Evolutionary conservation across 1,140 invertebrate genomes (phyloP).

Genomic region (Drosophila azteca): DNA sequence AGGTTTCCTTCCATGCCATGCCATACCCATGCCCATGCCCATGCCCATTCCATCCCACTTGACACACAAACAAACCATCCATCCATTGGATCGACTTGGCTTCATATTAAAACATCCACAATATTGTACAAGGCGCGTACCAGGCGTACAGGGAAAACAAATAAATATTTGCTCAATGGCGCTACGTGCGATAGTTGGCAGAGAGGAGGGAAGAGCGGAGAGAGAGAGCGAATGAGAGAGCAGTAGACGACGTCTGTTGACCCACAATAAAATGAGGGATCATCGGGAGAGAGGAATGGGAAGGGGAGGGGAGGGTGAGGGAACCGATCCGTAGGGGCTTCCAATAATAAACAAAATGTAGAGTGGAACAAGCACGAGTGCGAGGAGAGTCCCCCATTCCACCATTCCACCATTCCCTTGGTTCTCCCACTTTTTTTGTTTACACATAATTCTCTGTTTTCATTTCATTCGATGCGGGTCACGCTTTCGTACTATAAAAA

Average conservation of each 20-base stretch:
- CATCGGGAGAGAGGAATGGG: not conserved
- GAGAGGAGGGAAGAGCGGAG: not conserved
- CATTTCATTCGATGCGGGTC: slow-evolving; percentile 45
- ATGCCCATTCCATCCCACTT: not conserved
- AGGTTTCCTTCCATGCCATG: not conserved
- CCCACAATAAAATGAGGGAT: slow-evolving; percentile 53
- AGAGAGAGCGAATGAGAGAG: not conserved
- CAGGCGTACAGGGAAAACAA: slow-evolving; percentile 13
- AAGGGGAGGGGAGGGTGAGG: not conserved
- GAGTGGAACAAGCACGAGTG: not conserved
- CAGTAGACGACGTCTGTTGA: slow-evolving; percentile 42
- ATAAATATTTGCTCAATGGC: slow-evolving; percentile 58
- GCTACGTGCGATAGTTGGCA: slow-evolving; percentile 21
- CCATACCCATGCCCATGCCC: too few relatives aligned
- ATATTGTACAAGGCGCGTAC: too few relatives aligned
- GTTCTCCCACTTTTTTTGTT: slow-evolving; percentile 20
- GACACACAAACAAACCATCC: slow-evolving; percentile 45
- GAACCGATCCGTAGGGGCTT: slow-evolving; percentile 42
- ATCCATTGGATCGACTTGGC: too few relatives aligned
- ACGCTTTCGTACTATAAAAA: slow-evolving; percentile 30
- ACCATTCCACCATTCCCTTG: slow-evolving; percentile 4
- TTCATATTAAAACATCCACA: too few relatives aligned
- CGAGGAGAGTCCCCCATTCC: not conserved
- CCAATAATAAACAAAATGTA: slow-evolving; percentile 48
- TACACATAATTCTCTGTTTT: slow-evolving; percentile 41